Evolutionary conservation across 2,888 invertebrate genomes (phyloP), one percentile per base, ranked within the genome.

Genomic region (Parnassius smintheus): DNA sequence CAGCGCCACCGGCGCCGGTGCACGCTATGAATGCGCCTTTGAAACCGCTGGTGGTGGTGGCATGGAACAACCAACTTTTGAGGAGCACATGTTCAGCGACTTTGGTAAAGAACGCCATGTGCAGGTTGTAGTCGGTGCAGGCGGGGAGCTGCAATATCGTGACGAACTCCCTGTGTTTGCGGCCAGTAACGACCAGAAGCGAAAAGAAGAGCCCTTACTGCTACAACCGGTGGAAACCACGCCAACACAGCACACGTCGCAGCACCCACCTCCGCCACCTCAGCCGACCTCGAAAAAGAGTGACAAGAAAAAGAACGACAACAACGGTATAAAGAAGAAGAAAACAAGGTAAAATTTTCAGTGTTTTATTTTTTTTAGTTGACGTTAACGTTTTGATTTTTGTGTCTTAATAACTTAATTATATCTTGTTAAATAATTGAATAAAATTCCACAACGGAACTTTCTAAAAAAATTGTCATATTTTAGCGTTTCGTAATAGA

Each of bases 251-350:
- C 83, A 57, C 73, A 78, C 68, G 50, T 75, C 77, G 1, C 81
- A 77, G 45, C 78, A 78, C 70, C 92, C 82, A 25, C 84, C 77
- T 72, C 91, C 90, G 71, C 73, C 93, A 64, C 70, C 91, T 35
- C 35, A 35, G 53, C 68, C 86, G 67, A 53, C 93, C 10, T 87
- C 92, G 8, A 94, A 93, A 68, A 95, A 94, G 77, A 95, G 95
- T 73, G 96, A 96, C 77, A 95, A 94, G 61, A 95, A 95, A 83
- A 96, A 97, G 86, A 96, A 96, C 83, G 94, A 93, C 73, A 96
- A 96, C 81, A 96, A 96, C 75, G 96, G 96, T 81, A 96, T 96
- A 56, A 96, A 96, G 48, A 97, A 97, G 84, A 97, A 97, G 90
- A 97, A 97, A 91, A 97, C 97, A 61, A 96, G 97, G 97, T 97